Base-by-base conservation (phyloP, 2,888 invertebrate genomes). In the Sylvicola cinctus region DNA sequence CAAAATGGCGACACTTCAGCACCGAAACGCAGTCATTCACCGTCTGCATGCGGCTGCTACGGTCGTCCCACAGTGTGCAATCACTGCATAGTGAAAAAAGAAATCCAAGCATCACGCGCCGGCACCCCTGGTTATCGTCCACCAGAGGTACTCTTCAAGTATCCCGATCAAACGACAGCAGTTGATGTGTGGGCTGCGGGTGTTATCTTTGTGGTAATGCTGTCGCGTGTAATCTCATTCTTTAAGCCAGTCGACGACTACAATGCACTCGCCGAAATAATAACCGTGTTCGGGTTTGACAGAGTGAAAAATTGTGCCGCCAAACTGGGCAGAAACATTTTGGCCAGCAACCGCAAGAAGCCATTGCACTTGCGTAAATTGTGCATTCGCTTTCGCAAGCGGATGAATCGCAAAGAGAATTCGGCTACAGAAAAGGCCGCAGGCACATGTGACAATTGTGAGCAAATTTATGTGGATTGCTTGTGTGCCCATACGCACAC, bases 121-220 rank as follows among this genome's bases (percentile, higher is more conserved):
- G 88, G 88, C 40, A 88, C 88, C 30, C 84, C 85, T 34, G 88
- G 88, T 25, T 88, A 80, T 56, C 66, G 88, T 17, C 80, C 88
- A 35, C 87, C 87, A 1, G 88, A 84, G 62, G 80, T 83, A 45
- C 55, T 83, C 43, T 61, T 88, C 20, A 83, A 83, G 57, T 71
- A 70, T 52, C 62, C 69, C n/a, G 61, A 69, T 39, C 90, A 90
- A 61, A 74, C 76, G 23, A 75, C 80, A 46, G 80, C 79, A 39
- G 79, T 90, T 42, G 90, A 90, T 60, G 65, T 83, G 46, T 90
- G 90, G 88, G 81, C 88, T 32, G 70, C 72, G 29, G 88, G 88
- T 37, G 76, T 88, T 33, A 83, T 88, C 44, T 68, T 35, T 8
- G 16, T 35, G 8, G 30, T 31, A n/a, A 31, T 35, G 13, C 16